Base-by-base conservation (phyloP, 2,888 invertebrate species). In the Notocelia uddmanniana region DNA sequence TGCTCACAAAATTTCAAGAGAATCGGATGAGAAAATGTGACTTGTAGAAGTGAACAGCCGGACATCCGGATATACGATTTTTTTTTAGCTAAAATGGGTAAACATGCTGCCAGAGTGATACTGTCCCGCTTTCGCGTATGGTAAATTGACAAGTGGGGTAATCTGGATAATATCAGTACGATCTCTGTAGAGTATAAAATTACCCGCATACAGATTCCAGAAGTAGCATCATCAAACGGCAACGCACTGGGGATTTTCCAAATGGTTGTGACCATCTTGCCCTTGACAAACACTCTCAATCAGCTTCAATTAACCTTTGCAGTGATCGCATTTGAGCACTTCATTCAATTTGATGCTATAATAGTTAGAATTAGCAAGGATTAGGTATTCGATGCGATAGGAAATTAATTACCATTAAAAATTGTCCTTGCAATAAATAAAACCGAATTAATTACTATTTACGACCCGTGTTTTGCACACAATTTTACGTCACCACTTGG, bases 221-320 rank as follows among this genome's bases (percentile, higher is more conserved):
- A 45, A 31, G 8, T 31, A 31, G 31, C 31, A 5, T 31, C 8
- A 54, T 23, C 3, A 23, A 54, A 54, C 54, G 15, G 15, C 23
- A 54, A 19, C 21, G 13, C 11, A 54, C 15, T 21, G 54, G 23
- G 23, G 54, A 15, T 26, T 55, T 19, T 1, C 15, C 55, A n/a
- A 55, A 55, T 1, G 23, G 55, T n/a, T n/a, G n/a, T n/a, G n/a
- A n/a, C n/a, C n/a, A 23, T 21, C 55, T 55, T 55, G 55, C 15
- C 23, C 55, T 26, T 18, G 9, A 1, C 34, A 34, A 18, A 57
- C 26, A 34, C 3, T n/a, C 31, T 15, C 55, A 55, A 55, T 57
- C 34, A 34, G 8, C 34, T 31, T 57, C 18, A 34, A 57, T 57
- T 57, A 31, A 57, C 57, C 34, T 57, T n/a, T 9, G 2, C 19